A percentile compares a stretch with the other conserved stretches of the same genome.
phyloP scores from a whole-genome alignment of 2,113 vertebrate genomes.

The Pseudois nayaur region DNA sequence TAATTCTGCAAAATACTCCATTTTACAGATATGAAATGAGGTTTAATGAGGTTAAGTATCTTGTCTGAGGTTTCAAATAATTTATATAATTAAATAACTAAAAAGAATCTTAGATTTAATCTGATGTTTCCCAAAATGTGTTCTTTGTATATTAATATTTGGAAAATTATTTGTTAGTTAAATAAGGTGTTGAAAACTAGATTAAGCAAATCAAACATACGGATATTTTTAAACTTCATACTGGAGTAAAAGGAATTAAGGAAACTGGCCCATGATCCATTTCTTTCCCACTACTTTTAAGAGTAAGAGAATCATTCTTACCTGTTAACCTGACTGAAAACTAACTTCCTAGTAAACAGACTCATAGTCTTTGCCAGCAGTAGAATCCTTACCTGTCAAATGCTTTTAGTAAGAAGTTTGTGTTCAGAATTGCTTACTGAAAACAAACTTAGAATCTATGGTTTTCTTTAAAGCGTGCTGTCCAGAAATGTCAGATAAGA shows the following conservation, averaged over 20 bases:
- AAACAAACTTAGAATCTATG: background rate
- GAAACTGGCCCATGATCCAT: background rate
- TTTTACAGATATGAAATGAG: background rate
- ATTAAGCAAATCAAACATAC: background rate
- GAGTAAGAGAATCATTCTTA: background rate
- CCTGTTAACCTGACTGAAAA: background rate
- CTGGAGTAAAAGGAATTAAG: background rate
- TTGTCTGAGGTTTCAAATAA: background rate
- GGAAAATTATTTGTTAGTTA: background rate
- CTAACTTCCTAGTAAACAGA: background rate
- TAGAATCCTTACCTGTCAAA: background rate
- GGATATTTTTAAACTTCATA: background rate
- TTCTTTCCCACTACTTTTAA: background rate
- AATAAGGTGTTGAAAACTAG: background rate
- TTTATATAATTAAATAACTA: background rate
- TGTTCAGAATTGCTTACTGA: background rate
- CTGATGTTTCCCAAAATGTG: background rate
- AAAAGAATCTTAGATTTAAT: background rate
- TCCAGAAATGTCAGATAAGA: background rate
- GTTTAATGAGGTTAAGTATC: background rate
- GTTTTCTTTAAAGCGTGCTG: background rate
- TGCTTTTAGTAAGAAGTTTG: background rate
- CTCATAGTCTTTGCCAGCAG: background rate
- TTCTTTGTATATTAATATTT: background rate
- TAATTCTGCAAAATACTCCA: background rate